Evolutionary conservation across 2,888 invertebrate species (phyloP).

Genomic region (Ellobium chinense): DNA sequence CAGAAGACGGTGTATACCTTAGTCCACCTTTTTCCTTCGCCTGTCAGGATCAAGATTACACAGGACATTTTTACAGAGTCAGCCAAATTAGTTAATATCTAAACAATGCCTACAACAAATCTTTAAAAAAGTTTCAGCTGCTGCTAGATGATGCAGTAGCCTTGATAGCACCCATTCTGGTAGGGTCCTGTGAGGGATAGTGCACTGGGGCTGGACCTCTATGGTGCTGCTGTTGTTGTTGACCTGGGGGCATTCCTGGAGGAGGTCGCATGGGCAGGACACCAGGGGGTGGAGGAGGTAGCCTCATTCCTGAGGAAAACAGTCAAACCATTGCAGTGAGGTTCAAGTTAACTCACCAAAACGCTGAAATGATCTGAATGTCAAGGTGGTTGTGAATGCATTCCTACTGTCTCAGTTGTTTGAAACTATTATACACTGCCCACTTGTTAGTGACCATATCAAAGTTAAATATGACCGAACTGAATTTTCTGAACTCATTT

Average conservation of each 20-base stretch:
- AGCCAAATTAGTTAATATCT: too few species aligned
- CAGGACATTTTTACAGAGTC: too few species aligned
- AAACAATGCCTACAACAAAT: too few species aligned
- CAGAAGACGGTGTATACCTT: too few species aligned
- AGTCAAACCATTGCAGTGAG: neutral
- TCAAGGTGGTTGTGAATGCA: neutral
- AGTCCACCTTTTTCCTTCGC: too few species aligned
- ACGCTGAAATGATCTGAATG: neutral
- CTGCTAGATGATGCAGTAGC: neutral
- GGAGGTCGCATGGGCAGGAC: slow-evolving; percentile 79
- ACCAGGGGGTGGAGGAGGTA: slow-evolving; percentile 79
- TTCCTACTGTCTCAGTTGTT: too few species aligned
- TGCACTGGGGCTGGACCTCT: slow-evolving; percentile 86
- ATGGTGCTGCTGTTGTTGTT: slow-evolving; percentile 94
- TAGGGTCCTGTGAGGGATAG: slow-evolving; percentile 99
- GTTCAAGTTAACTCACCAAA: neutral
- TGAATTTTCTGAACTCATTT: too few species aligned
- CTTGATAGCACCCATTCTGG: slow-evolving; percentile 85
- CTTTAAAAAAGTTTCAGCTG: neutral
- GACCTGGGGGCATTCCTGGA: slow-evolving; percentile 77
- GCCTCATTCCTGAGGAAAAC: slow-evolving; percentile 72
- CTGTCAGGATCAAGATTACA: too few species aligned
- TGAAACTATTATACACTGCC: too few species aligned
- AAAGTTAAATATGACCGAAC: too few species aligned
- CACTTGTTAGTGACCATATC: too few species aligned